Conservation (phyloP, 1,140 invertebrate species). For the Portunus trituberculatus region DNA sequence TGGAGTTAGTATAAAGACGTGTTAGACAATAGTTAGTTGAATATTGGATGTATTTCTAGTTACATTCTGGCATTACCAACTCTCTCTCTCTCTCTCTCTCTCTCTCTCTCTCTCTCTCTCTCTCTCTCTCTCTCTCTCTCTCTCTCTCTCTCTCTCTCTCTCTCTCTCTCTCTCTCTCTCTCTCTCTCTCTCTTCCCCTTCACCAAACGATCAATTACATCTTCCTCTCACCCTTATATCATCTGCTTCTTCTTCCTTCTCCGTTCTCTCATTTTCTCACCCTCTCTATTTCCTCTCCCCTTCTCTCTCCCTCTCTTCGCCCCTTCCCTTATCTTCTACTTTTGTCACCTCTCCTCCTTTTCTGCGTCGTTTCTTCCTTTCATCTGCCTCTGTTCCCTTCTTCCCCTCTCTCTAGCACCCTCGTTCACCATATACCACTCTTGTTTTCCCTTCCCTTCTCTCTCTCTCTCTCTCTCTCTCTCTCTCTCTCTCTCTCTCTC, state of each 20-base stretch:
- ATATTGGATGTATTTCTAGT: too few relatives aligned
- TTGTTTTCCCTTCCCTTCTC: constrained; percentile 7
- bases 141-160: constrained; percentile 30
- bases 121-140: constrained; percentile 12
- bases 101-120: constrained; percentile 20
- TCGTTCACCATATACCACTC: constrained; percentile 15
- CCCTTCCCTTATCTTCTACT: neutral
- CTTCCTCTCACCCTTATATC: constrained; percentile 14
- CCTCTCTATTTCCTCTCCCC: neutral
- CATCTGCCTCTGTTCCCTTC: neutral
- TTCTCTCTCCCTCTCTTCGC: constrained; percentile 14
- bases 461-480: constrained; percentile 49
- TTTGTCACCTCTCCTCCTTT: constrained; percentile 33
- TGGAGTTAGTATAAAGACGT: too few relatives aligned
- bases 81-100: constrained; percentile 16
- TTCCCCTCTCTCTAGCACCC: neutral
- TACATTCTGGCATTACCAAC: too few relatives aligned
- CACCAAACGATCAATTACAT: constrained; percentile 33
- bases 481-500: constrained; percentile 20
- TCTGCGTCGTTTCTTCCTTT: neutral
- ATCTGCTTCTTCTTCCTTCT: neutral
- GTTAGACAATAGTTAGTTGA: too few relatives aligned
- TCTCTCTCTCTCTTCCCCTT: constrained; percentile 23
- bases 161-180: constrained; percentile 3
- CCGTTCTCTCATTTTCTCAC: neutral